phyloP scores from a whole-genome alignment of 2,888 invertebrate genomes.

The Elegia similella region DNA sequence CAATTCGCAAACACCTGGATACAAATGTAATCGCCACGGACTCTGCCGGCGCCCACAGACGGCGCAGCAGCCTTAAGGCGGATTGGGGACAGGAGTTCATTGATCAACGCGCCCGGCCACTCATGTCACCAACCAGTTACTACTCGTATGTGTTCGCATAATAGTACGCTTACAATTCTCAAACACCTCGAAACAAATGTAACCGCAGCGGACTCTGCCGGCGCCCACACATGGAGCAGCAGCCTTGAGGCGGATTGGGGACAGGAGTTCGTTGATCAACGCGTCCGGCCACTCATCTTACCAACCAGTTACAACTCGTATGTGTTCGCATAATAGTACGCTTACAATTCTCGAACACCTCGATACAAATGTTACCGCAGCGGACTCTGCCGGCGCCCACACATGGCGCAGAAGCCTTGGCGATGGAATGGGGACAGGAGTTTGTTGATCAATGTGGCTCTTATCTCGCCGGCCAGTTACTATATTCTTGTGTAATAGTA shows the following conservation, averaged over 20 bases:
- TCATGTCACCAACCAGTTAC: background rate
- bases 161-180: too few relatives aligned
- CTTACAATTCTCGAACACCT: too few relatives aligned
- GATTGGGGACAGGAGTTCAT: constrained; percentile 11
- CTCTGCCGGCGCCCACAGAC: constrained; percentile 3
- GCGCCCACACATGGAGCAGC: constrained; percentile 5
- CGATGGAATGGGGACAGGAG: constrained; percentile 6
- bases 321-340: too few relatives aligned
- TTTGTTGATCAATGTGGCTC: background rate
- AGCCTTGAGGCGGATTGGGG: constrained; percentile 9
- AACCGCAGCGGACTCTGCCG: background rate
- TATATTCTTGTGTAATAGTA: too few relatives aligned
- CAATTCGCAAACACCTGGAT: too few relatives aligned
- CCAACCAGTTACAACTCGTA: background rate
- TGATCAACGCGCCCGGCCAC: too few relatives aligned
- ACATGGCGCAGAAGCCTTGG: constrained; percentile 6
- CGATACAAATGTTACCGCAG: background rate
- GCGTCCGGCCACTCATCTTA: background rate
- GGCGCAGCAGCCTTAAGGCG: background rate
- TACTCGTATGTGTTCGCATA: background rate
- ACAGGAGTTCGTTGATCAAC: constrained; percentile 5
- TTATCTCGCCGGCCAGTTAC: background rate
- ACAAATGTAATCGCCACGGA: background rate
- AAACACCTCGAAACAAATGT: background rate
- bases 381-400: constrained; percentile 3